phyloP scores from a whole-genome alignment of 2,797 vertebrate genomes.

The Crypturellus tataupa region DNA sequence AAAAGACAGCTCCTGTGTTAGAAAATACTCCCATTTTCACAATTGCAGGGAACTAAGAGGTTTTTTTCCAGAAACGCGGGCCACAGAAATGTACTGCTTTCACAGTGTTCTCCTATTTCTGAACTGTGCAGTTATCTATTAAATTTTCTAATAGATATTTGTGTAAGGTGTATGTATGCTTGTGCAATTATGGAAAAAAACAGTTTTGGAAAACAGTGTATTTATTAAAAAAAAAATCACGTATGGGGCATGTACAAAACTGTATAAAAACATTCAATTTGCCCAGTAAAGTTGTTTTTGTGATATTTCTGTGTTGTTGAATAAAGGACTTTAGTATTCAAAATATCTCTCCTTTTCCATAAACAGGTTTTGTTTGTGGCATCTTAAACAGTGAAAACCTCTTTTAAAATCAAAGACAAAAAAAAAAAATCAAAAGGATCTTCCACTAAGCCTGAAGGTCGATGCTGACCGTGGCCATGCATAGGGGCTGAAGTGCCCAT shows the following conservation, averaged over 20 bases:
- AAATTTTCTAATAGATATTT: slow-evolving; percentile 89
- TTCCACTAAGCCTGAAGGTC: slow-evolving; percentile 22
- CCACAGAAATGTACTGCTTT: slow-evolving; percentile 82
- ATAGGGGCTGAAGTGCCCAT: slow-evolving; percentile 19
- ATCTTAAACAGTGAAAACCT: slow-evolving; percentile 68
- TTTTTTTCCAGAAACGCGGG: slow-evolving; percentile 75
- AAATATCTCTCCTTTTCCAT: slow-evolving; percentile 84
- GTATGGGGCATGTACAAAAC: slow-evolving; percentile 89
- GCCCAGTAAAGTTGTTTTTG: slow-evolving; percentile 89
- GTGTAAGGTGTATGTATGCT: slow-evolving; percentile 90
- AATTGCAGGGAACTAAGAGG: slow-evolving; percentile 77
- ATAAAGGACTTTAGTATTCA: slow-evolving; percentile 90
- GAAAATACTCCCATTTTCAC: slow-evolving; percentile 79
- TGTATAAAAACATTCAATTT: slow-evolving; percentile 86
- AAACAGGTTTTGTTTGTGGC: slow-evolving; percentile 79
- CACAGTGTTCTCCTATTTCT: slow-evolving; percentile 84
- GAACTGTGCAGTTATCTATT: slow-evolving; percentile 88
- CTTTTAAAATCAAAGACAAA: not conserved
- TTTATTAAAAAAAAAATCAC: slow-evolving; percentile 87
- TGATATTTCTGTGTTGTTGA: slow-evolving; percentile 90
- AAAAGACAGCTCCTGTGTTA: slow-evolving; percentile 82
- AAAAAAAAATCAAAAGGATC: slow-evolving; percentile 25
- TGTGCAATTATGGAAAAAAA: slow-evolving; percentile 86
- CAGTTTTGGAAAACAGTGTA: slow-evolving; percentile 88
- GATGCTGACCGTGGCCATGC: slow-evolving; percentile 37